A percentile compares a stretch with the other conserved stretches of the same genome.
These are phyloP conservation scores for Eunapius fragilis DNA, from an alignment of 37 sponge, comb jelly and placozoan genomes.

Conservation along the genomic window DNA sequence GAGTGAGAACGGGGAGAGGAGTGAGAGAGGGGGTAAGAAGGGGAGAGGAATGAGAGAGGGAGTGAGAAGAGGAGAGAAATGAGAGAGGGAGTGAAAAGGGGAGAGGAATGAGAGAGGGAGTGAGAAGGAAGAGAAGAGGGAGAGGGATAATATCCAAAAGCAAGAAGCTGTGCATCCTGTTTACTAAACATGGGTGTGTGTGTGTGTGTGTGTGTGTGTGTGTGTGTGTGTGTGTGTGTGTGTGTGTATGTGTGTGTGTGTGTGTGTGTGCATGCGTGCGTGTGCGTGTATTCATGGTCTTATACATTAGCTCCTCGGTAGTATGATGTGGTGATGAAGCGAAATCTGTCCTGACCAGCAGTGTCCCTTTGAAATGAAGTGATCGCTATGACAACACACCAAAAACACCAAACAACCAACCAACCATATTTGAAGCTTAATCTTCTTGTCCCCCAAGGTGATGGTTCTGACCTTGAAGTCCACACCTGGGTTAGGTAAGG, in stretches of 20 bases:
- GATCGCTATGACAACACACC: background rate
- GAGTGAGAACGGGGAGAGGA: too few species aligned
- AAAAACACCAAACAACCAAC: background rate
- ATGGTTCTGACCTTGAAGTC: constrained; percentile 89
- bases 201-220: background rate
- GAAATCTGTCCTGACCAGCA: constrained; percentile 95
- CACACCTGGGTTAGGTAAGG: constrained; percentile 36
- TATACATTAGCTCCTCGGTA: constrained; percentile 95
- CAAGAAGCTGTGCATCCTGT: too few species aligned
- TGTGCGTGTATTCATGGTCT: background rate
- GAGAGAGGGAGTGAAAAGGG: too few species aligned
- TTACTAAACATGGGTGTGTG: background rate
- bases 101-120: too few species aligned
- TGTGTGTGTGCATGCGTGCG: background rate
- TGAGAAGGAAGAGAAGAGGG: too few species aligned
- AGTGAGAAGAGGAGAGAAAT: too few species aligned
- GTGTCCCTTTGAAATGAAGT: constrained; percentile 76
- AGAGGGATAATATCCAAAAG: too few species aligned
- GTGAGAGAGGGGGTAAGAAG: too few species aligned
- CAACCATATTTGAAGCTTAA: constrained; percentile 69
- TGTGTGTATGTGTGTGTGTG: too few species aligned
- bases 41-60: too few species aligned
- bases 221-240: background rate
- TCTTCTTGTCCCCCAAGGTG: constrained; percentile 67
- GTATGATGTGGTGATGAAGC: constrained; percentile 94